Percentiles rank a stretch among this genome's conserved stretches.
phyloP scores from a whole-genome alignment of 2,797 vertebrate genomes.

The Psittacula derbiana region DNA sequence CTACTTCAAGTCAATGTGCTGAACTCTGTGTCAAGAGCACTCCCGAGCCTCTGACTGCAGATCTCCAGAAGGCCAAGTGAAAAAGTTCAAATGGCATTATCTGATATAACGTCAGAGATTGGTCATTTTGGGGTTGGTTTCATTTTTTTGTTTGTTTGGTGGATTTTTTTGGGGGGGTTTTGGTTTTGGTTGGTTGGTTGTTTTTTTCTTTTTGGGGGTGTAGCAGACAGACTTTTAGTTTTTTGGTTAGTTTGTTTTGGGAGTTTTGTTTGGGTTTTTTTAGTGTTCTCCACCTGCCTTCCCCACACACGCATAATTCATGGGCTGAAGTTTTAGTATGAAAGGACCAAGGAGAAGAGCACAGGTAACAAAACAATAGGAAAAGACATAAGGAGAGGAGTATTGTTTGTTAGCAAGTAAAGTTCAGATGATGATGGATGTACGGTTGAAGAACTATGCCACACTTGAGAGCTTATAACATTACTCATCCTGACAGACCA shows the following conservation, averaged over 20 bases:
- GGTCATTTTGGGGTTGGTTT: not conserved
- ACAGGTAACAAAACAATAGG: not conserved
- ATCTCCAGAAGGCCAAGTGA: not conserved
- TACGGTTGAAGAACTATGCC: not conserved
- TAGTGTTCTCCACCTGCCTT: accelerated
- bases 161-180: not conserved
- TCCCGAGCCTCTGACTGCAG: not conserved
- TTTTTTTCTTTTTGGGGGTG: not conserved
- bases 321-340: not conserved
- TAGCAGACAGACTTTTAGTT: too few relatives aligned
- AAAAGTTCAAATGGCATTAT: not conserved
- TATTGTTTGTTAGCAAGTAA: not conserved
- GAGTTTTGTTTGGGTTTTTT: not conserved
- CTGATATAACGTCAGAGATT: not conserved
- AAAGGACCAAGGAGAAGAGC: not conserved
- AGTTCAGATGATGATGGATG: not conserved
- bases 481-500: not conserved
- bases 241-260: not conserved
- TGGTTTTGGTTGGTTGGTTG: too few relatives aligned
- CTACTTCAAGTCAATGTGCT: accelerated
- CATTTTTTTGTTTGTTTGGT: not conserved
- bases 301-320: not conserved
- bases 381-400: not conserved
- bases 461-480: not conserved
- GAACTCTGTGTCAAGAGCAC: not conserved